Evolutionary conservation across 2,113 vertebrate genomes (phyloP).

Genomic region (Gnathonemus longibarbis): DNA sequence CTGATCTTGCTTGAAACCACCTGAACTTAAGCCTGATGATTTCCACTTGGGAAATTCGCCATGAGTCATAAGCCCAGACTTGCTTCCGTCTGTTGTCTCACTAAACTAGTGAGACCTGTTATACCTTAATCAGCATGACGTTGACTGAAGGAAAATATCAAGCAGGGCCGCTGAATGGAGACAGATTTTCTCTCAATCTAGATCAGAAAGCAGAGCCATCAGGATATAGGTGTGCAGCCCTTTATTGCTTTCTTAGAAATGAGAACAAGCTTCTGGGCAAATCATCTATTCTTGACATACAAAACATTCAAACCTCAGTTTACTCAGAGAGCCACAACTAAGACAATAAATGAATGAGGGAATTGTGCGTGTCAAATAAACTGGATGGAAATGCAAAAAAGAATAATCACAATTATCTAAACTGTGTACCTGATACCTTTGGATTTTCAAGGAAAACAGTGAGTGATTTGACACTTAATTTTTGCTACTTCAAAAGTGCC

Average conservation of each 20-base stretch:
- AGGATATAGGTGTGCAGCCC: not conserved
- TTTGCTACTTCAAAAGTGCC: not conserved
- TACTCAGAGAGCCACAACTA: not conserved
- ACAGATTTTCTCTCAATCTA: not conserved
- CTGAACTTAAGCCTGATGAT: not conserved
- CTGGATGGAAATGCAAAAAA: not conserved
- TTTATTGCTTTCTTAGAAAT: not conserved
- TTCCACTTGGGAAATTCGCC: not conserved
- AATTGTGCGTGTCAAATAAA: not conserved
- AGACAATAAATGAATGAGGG: not conserved
- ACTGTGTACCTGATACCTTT: not conserved
- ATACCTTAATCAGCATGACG: not conserved
- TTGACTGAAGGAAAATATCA: not conserved
- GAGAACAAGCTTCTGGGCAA: not conserved
- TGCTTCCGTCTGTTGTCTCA: not conserved
- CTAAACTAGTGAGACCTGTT: not conserved
- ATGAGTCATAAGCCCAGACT: not conserved
- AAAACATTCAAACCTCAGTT: not conserved
- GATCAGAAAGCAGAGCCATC: not conserved
- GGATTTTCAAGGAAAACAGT: not conserved
- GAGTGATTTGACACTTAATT: not conserved
- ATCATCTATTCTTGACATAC: not conserved
- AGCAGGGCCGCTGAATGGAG: not conserved
- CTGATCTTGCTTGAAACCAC: not conserved
- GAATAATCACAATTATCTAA: not conserved